These are phyloP conservation scores for Hassar affinis DNA, from an alignment of 2,113 vertebrate genomes.

Conservation along the genomic window DNA sequence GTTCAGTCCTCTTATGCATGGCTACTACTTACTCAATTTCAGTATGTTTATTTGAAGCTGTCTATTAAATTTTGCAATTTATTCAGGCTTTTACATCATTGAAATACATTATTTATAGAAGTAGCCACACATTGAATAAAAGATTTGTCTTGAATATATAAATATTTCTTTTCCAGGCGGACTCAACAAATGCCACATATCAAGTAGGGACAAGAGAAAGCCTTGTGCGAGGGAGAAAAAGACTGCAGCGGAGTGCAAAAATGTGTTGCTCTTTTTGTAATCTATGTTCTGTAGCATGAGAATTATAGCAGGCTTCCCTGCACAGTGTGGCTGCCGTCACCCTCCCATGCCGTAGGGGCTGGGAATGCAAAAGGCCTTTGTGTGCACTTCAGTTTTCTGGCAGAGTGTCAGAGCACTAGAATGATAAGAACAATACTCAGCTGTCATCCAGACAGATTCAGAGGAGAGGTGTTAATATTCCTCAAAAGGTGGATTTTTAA, in stretches of 20 bases:
- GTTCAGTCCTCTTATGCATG: background rate
- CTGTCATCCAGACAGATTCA: constrained; percentile 51
- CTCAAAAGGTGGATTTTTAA: constrained; percentile 37
- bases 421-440: constrained; percentile 59
- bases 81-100: background rate
- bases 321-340: constrained; percentile 43
- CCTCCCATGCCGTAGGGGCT: constrained; percentile 48
- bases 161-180: background rate
- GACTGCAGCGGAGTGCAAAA: constrained; percentile 6
- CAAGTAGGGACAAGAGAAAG: constrained; percentile 10
- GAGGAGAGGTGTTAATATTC: constrained; percentile 52
- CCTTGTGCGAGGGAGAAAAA: constrained; percentile 2
- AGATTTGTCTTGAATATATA: background rate
- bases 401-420: constrained; percentile 52
- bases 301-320: constrained; percentile 43
- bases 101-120: background rate
- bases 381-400: constrained; percentile 55
- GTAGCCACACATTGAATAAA: background rate
- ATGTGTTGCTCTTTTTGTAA: constrained; percentile 34
- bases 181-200: constrained; percentile 10
- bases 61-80: too few relatives aligned
- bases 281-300: constrained; percentile 36
- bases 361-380: constrained; percentile 61
- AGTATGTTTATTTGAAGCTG: background rate
- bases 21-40: background rate